Evolutionary conservation across 1,140 invertebrate species (phyloP).

Genomic region (Drosophila ambigua): DNA sequence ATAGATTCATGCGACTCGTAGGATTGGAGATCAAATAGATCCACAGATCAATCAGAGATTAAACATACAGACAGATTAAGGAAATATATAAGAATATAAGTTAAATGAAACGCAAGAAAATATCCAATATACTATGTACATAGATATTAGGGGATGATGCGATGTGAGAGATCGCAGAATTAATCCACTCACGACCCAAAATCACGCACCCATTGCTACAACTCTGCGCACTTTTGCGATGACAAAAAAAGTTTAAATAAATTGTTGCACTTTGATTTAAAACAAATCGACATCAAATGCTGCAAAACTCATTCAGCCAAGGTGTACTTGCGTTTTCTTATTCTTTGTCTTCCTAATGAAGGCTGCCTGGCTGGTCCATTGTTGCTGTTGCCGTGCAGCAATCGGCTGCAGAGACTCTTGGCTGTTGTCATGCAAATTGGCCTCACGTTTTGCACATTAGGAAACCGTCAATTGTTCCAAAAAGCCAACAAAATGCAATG

Average conservation of each 20-base stretch:
- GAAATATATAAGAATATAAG: too few relatives aligned
- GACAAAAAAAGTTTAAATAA: slow-evolving; percentile 40
- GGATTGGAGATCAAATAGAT: too few relatives aligned
- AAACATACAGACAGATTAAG: too few relatives aligned
- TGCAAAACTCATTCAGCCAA: slow-evolving; percentile 32
- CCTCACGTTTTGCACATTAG: slow-evolving; percentile 77
- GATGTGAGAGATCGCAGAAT: too few relatives aligned
- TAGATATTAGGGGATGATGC: too few relatives aligned
- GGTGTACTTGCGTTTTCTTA: slow-evolving; percentile 1
- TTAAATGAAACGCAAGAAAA: too few relatives aligned
- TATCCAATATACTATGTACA: too few relatives aligned
- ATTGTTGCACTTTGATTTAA: slow-evolving; percentile 47
- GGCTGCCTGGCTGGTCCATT: slow-evolving; percentile 30
- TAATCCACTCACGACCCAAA: neutral
- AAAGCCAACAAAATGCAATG: slow-evolving; percentile 33
- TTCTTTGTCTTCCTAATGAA: slow-evolving; percentile 36
- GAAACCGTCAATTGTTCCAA: slow-evolving; percentile 53
- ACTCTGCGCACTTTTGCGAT: slow-evolving; percentile 2
- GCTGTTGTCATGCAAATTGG: slow-evolving; percentile 74
- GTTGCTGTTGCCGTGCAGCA: slow-evolving; percentile 25
- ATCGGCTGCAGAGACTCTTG: slow-evolving; percentile 2
- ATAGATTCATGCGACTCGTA: too few relatives aligned
- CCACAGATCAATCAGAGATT: too few relatives aligned
- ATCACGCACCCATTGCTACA: slow-evolving; percentile 8
- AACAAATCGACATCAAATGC: slow-evolving; percentile 45